Percentiles rank a stretch among this genome's conserved stretches.
These are phyloP conservation scores for Coregonus sp. DNA, from an alignment of 2,797 vertebrate species.

Conservation along the genomic window DNA sequence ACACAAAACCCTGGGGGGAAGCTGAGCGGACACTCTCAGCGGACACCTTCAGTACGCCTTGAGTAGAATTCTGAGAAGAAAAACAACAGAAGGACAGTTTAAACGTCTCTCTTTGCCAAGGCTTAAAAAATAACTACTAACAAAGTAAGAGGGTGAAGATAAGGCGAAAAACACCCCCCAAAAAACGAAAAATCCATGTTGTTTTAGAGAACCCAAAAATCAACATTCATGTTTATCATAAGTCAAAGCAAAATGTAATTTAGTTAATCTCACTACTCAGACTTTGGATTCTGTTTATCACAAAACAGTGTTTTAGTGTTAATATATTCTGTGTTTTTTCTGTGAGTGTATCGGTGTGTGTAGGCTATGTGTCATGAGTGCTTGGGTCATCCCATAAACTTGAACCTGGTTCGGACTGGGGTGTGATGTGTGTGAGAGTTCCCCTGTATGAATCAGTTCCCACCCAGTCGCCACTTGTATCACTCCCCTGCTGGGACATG, in stretches of 20 bases:
- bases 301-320: background rate
- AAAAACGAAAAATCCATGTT: background rate
- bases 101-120: background rate
- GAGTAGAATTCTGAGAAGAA: constrained; percentile 60
- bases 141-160: no score
- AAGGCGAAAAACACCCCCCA: no score
- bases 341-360: background rate
- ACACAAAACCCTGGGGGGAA: constrained; percentile 60
- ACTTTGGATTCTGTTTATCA: background rate
- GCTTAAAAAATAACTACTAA: background rate
- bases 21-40: constrained; percentile 46
- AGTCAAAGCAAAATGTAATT: background rate
- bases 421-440: constrained; percentile 4
- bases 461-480: constrained; percentile 54
- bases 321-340: background rate
- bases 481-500: constrained; percentile 34
- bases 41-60: constrained; percentile 57
- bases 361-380: background rate
- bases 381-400: constrained; percentile 11
- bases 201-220: background rate
- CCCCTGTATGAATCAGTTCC: constrained; percentile 22
- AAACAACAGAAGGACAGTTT: background rate
- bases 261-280: background rate
- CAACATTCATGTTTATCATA: background rate
- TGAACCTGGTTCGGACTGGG: constrained; percentile 29